phyloP scores from a whole-genome alignment of 2,797 vertebrate species.

The Acridotheres tristis region DNA sequence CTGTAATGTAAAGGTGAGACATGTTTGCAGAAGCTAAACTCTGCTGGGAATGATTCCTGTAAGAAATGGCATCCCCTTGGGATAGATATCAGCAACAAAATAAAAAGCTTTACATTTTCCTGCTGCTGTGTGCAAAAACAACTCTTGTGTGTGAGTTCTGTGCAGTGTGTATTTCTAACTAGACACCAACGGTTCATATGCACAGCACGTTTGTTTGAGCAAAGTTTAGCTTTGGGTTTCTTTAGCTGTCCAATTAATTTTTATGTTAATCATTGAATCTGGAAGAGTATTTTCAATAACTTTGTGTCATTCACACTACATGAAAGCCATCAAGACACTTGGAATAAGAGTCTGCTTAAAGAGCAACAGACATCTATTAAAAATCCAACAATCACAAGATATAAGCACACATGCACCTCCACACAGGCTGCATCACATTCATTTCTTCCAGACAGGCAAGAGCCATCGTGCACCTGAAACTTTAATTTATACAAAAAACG shows the following conservation, averaged over 20 bases:
- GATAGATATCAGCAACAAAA: not conserved
- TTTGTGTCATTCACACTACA: fast-evolving
- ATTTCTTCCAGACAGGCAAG: not conserved
- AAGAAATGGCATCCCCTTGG: not conserved
- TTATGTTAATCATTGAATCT: not conserved
- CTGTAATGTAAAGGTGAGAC: not conserved
- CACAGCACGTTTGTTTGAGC: not conserved
- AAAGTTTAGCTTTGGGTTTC: not conserved
- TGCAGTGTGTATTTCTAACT: not conserved
- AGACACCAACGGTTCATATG: not conserved
- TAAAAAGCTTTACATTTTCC: not conserved
- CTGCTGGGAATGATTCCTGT: not conserved
- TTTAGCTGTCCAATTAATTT: not conserved
- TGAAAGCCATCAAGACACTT: not conserved
- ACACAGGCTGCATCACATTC: not conserved
- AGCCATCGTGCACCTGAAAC: not conserved
- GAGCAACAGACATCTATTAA: not conserved
- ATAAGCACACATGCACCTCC: not conserved
- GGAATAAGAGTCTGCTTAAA: not conserved
- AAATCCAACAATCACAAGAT: not conserved
- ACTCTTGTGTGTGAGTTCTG: not conserved
- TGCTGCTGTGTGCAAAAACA: not conserved
- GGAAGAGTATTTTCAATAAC: not conserved
- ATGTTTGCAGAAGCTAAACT: not conserved
- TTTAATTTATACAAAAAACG: not conserved